Evolutionary conservation across 2,113 vertebrate species (phyloP).

Genomic region (Eleginops maclovinus): DNA sequence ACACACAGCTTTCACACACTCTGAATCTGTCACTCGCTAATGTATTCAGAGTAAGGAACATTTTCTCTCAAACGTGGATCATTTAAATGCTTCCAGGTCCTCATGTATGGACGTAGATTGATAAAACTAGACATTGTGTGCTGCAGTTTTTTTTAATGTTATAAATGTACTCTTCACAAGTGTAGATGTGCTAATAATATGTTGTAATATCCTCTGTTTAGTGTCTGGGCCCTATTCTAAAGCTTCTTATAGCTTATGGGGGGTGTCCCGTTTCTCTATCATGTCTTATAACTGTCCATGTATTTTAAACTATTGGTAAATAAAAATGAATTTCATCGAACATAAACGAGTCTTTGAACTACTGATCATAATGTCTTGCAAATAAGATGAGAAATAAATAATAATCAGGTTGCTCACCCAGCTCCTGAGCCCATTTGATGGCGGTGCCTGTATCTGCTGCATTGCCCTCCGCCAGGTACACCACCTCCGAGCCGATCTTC

Average conservation of each 20-base stretch:
- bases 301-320: too few species aligned
- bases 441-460: slow-evolving; percentile 90
- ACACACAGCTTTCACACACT: not conserved
- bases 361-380: not conserved
- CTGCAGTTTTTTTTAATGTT: too few species aligned
- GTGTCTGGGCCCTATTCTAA: too few species aligned
- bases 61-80: not conserved
- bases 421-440: slow-evolving; percentile 92
- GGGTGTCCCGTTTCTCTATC: too few species aligned
- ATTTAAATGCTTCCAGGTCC: not conserved
- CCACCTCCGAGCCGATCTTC: slow-evolving; percentile 94
- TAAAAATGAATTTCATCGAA: too few species aligned
- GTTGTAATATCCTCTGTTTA: too few species aligned
- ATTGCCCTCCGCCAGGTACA: slow-evolving; percentile 93
- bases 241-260: too few species aligned
- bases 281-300: too few species aligned
- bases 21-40: not conserved
- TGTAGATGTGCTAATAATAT: too few species aligned
- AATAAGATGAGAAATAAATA: not conserved
- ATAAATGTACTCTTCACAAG: too few species aligned
- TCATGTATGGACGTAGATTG: too few species aligned
- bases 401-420: slow-evolving; percentile 85
- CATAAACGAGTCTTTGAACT: not conserved
- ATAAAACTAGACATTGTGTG: too few species aligned
- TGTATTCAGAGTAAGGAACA: not conserved